phyloP scores from a whole-genome alignment of 2,797 vertebrate species.

The Heliangelus exortis region DNA sequence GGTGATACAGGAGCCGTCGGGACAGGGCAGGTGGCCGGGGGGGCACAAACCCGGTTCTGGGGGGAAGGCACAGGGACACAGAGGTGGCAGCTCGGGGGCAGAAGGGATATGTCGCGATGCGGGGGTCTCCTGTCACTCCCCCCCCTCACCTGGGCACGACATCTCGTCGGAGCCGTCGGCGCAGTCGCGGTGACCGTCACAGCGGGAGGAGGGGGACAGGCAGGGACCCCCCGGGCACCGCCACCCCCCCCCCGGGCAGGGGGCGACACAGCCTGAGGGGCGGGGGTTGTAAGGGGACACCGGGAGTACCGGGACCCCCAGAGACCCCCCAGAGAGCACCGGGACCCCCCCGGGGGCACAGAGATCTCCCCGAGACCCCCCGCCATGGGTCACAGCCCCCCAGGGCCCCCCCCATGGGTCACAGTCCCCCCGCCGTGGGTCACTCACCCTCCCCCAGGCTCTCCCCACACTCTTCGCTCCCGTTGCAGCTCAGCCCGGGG shows the following conservation, averaged over 20 bases:
- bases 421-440: too few relatives aligned
- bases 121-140: too few relatives aligned
- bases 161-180: slow-evolving; percentile 81
- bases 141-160: slow-evolving; percentile 82
- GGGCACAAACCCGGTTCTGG: slow-evolving; percentile 77
- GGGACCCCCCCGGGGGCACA: neutral
- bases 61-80: neutral
- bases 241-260: too few relatives aligned
- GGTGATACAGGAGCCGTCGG: slow-evolving; percentile 76
- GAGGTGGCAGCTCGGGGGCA: too few relatives aligned
- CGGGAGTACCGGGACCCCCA: slow-evolving; percentile 75
- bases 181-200: slow-evolving; percentile 84
- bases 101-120: too few relatives aligned
- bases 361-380: neutral
- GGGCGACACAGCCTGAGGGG: too few relatives aligned
- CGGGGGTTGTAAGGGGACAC: too few relatives aligned
- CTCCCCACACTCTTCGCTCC: too few relatives aligned
- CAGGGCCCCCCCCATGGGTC: too few relatives aligned
- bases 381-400: neutral
- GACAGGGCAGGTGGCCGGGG: slow-evolving; percentile 78
- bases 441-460: too few relatives aligned
- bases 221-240: too few relatives aligned
- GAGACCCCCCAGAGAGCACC: neutral
- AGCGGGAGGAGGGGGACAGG: slow-evolving; percentile 79
- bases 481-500: too few relatives aligned